phyloP scores from a whole-genome alignment of 2,797 vertebrate genomes.

The Sardinella longiceps region DNA sequence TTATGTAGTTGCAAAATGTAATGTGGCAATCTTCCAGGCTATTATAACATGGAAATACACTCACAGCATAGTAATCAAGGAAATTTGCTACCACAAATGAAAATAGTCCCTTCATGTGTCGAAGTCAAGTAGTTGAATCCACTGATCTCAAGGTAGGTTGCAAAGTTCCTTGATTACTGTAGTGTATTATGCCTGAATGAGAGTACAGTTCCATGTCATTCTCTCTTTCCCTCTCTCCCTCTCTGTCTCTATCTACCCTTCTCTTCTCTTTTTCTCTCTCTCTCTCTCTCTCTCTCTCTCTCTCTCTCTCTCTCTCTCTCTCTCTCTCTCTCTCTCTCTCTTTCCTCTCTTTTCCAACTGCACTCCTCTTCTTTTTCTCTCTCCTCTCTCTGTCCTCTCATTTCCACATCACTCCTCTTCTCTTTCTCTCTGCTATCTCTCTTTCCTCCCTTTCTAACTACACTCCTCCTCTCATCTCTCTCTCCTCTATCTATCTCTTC shows the following conservation, averaged over 20 bases:
- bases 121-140: too few relatives aligned
- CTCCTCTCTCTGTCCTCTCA: background rate
- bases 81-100: too few relatives aligned
- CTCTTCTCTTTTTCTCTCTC: background rate
- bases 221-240: background rate
- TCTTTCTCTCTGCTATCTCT: background rate
- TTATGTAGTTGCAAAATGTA: too few relatives aligned
- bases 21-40: too few relatives aligned
- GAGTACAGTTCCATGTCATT: too few relatives aligned
- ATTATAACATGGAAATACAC: too few relatives aligned
- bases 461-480: background rate
- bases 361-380: background rate
- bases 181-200: too few relatives aligned
- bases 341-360: background rate
- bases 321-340: background rate
- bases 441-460: constrained; percentile 19
- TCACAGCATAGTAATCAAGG: too few relatives aligned
- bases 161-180: too few relatives aligned
- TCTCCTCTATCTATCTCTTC: background rate
- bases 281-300: background rate
- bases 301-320: background rate
- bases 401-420: background rate
- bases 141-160: too few relatives aligned
- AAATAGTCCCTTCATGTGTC: too few relatives aligned
- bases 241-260: background rate